phyloP scores from a whole-genome alignment of 2,113 vertebrate species.

The Oreotrochilus melanogaster region DNA sequence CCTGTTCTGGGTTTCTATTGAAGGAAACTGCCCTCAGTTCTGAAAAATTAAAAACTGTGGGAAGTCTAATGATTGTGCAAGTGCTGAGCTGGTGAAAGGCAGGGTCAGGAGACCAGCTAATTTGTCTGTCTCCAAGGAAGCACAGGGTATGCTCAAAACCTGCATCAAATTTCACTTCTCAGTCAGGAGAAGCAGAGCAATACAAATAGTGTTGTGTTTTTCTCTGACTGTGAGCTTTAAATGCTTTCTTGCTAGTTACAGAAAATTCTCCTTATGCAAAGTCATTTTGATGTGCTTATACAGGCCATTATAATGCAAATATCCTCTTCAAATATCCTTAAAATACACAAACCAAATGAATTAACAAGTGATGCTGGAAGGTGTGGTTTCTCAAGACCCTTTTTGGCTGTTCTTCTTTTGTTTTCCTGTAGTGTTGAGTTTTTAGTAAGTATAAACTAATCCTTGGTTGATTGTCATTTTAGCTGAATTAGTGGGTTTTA shows the following conservation, averaged over 20 bases:
- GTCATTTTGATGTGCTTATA: background rate
- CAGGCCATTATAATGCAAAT: background rate
- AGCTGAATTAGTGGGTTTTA: background rate
- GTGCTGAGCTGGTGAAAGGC: background rate
- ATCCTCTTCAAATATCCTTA: background rate
- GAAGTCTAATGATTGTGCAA: background rate
- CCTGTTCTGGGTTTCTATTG: background rate
- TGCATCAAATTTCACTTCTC: background rate
- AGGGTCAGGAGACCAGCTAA: background rate
- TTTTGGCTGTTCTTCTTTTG: background rate
- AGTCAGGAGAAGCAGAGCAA: background rate
- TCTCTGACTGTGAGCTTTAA: background rate
- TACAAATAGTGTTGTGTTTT: background rate
- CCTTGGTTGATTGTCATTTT: background rate
- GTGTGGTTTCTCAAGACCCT: background rate
- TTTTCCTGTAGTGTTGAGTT: background rate
- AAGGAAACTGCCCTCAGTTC: background rate
- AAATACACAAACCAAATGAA: background rate
- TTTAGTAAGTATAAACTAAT: conserved; percentile 24
- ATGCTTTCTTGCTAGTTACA: background rate
- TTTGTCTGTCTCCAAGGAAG: background rate
- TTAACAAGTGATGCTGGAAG: background rate
- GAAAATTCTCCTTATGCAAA: background rate
- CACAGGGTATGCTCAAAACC: background rate
- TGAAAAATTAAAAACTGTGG: background rate